phyloP scores from a whole-genome alignment of 2,888 invertebrate species.

The Tetanocera ferruginea region DNA sequence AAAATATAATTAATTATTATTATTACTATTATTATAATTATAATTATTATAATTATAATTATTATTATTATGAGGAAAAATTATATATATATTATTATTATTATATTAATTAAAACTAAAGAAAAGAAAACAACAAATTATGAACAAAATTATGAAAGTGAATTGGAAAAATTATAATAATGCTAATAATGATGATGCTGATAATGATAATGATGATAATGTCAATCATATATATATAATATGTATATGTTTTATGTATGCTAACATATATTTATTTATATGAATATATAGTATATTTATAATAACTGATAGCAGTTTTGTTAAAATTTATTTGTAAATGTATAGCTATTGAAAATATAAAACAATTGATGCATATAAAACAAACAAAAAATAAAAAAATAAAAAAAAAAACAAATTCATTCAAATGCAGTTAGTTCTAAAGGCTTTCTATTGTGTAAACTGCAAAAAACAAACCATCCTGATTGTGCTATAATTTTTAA shows the following conservation, averaged over 20 bases:
- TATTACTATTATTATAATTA: slow-evolving; percentile 16
- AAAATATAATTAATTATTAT: slow-evolving; percentile 26
- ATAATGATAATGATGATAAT: neutral
- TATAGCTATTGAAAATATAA: slow-evolving; percentile 15
- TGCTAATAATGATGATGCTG: neutral
- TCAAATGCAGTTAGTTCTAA: neutral
- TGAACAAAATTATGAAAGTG: slow-evolving; percentile 1
- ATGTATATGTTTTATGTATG: slow-evolving; percentile 15
- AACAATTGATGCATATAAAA: neutral
- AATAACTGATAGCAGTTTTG: slow-evolving; percentile 23
- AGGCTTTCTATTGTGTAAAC: neutral
- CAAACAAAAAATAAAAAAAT: slow-evolving; percentile 16
- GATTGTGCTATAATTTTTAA: neutral
- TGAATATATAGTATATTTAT: too few species aligned
- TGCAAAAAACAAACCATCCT: neutral
- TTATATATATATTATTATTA: slow-evolving; percentile 24
- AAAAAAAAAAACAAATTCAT: neutral
- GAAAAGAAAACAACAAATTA: neutral
- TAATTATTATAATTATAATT: slow-evolving; percentile 14
- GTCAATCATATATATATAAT: slow-evolving; percentile 12
- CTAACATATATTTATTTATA: slow-evolving; percentile 38
- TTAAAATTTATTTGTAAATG: slow-evolving; percentile 18
- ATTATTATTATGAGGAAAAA: slow-evolving; percentile 2
- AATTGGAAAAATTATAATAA: slow-evolving; percentile 21
- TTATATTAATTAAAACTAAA: neutral